Evolutionary conservation across 2,797 vertebrate species (phyloP).

Genomic region (Orientallactaga sibirica): DNA sequence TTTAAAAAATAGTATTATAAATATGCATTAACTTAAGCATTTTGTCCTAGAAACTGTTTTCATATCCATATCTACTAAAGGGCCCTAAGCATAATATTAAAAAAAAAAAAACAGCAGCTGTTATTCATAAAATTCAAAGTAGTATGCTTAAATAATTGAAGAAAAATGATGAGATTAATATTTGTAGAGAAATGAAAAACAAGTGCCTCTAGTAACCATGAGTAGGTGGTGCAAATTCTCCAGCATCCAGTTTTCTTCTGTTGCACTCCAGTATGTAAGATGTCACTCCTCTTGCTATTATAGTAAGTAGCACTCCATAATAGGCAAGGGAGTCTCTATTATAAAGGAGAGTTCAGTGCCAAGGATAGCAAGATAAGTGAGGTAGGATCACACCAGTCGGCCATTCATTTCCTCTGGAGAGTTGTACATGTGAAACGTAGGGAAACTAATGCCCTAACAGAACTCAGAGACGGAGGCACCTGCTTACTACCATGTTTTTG

Average conservation of each 20-base stretch:
- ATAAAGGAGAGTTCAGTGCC: not conserved
- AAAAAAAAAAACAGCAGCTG: not conserved
- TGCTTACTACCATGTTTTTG: accelerated
- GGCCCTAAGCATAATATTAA: not conserved
- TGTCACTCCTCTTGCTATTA: not conserved
- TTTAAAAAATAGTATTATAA: not conserved
- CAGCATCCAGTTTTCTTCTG: not conserved
- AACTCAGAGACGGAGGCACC: not conserved
- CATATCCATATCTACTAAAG: not conserved
- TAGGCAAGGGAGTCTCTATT: not conserved
- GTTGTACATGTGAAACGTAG: not conserved
- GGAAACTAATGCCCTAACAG: not conserved
- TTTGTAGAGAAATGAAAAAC: not conserved
- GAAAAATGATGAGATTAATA: not conserved
- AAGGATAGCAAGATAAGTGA: not conserved
- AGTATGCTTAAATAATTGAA: not conserved
- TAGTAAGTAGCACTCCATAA: not conserved
- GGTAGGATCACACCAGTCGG: not conserved
- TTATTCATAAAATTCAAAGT: not conserved
- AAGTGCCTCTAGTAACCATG: not conserved
- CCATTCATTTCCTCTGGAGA: not conserved
- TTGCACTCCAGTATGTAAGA: not conserved
- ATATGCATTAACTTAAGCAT: not conserved
- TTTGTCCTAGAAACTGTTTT: not conserved
- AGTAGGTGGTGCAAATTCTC: not conserved